Evolutionary conservation across 2,113 vertebrate species (phyloP).

Genomic region (Uria aalge): DNA sequence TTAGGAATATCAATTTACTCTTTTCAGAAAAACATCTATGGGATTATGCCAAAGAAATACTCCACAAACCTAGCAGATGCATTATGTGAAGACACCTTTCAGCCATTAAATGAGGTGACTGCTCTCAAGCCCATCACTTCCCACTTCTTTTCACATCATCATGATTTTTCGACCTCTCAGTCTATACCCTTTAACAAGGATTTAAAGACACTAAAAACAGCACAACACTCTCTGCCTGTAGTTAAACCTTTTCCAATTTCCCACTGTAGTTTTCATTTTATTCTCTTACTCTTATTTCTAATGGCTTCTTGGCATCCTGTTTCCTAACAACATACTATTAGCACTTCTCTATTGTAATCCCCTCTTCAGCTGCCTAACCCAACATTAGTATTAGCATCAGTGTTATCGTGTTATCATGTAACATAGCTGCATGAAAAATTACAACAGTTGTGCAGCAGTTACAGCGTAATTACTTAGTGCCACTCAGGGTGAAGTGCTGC

Average conservation of each 20-base stretch:
- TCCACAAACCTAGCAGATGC: not conserved
- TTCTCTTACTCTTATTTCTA: not conserved
- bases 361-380: slow-evolving; percentile 25
- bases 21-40: slow-evolving; percentile 11
- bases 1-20: slow-evolving; percentile 14
- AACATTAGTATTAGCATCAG: slow-evolving; percentile 16
- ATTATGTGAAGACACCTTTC: slow-evolving; percentile 10
- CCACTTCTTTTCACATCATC: slow-evolving; percentile 41
- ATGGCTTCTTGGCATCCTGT: not conserved
- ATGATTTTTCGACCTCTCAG: not conserved
- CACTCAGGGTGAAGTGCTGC: slow-evolving; percentile 22
- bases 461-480: slow-evolving; percentile 31
- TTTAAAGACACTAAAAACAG: slow-evolving; percentile 2
- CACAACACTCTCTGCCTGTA: not conserved
- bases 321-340: slow-evolving; percentile 21
- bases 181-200: slow-evolving; percentile 17
- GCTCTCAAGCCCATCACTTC: slow-evolving; percentile 26
- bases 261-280: not conserved
- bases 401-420: slow-evolving; percentile 40
- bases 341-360: slow-evolving; percentile 29
- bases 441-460: slow-evolving; percentile 41
- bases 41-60: not conserved
- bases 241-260: not conserved
- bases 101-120: slow-evolving; percentile 6
- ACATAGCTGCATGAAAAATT: slow-evolving; percentile 28